Conservation (phyloP, 2,888 invertebrate genomes). For the Drosophila birchii region DNA sequence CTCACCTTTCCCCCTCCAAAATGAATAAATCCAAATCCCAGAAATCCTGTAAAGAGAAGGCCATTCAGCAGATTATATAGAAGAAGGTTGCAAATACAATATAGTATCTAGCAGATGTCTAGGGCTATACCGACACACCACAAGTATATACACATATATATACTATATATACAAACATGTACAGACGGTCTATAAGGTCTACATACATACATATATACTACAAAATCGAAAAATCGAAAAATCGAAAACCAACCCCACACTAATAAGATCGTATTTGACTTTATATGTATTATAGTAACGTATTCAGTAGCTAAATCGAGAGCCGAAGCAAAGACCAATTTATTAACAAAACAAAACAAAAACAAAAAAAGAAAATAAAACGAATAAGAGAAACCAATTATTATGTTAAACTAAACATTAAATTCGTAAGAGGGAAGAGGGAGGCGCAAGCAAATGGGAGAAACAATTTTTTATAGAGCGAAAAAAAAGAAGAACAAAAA, state of each 20-base stretch:
- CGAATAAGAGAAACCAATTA: constrained; percentile 47
- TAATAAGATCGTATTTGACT: constrained; percentile 72
- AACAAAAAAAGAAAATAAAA: constrained; percentile 19
- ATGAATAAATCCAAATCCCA: neutral
- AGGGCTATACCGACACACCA: constrained; percentile 27
- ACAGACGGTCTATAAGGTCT: constrained; percentile 52
- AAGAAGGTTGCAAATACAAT: constrained; percentile 41
- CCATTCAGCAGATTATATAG: constrained; percentile 45
- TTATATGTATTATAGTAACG: constrained; percentile 75
- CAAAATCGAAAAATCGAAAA: constrained; percentile 20
- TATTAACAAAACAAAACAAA: constrained; percentile 56
- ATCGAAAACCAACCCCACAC: constrained; percentile 21
- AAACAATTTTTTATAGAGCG: constrained; percentile 71
- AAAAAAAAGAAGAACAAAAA: constrained; percentile 4
- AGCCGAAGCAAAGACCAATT: constrained; percentile 80
- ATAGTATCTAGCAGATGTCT: constrained; percentile 22
- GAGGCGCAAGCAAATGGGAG: constrained; percentile 24
- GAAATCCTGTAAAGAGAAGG: constrained; percentile 12
- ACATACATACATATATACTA: constrained; percentile 41
- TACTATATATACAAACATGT: constrained; percentile 22
- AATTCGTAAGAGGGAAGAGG: constrained; percentile 20
- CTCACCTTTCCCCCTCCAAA: neutral
- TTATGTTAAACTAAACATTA: constrained; percentile 72
- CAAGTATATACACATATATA: constrained; percentile 42
- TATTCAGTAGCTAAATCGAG: constrained; percentile 73